Conservation (phyloP, 2,888 invertebrate species). For the Torymus texanus region DNA sequence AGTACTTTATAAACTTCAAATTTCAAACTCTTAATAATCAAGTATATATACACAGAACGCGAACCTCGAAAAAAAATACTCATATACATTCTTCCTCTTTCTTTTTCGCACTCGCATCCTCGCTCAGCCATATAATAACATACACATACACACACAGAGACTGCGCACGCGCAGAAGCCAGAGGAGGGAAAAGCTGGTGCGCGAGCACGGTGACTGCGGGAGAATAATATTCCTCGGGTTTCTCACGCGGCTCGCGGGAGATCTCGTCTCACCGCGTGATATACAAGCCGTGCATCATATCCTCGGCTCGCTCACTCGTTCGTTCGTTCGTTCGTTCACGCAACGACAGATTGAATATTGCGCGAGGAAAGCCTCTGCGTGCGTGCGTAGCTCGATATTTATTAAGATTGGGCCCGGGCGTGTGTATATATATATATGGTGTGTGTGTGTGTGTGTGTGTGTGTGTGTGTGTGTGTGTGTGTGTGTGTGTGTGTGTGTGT, state of each 20-base stretch:
- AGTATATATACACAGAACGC: too few species aligned
- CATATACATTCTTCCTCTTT: too few species aligned
- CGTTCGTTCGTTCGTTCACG: slow-evolving; percentile 41
- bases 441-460: too few species aligned
- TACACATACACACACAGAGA: too few species aligned
- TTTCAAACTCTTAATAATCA: too few species aligned
- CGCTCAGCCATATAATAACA: too few species aligned
- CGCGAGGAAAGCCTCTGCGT: slow-evolving; percentile 20
- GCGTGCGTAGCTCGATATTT: slow-evolving; percentile 52
- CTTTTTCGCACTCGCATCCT: too few species aligned
- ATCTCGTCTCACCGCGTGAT: slow-evolving; percentile 26
- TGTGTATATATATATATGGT: too few species aligned
- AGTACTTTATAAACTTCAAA: too few species aligned
- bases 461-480: too few species aligned
- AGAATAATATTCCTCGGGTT: slow-evolving; percentile 15
- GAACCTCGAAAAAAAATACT: too few species aligned
- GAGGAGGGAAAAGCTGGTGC: not conserved
- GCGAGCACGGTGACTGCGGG: not conserved
- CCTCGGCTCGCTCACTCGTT: slow-evolving; percentile 4
- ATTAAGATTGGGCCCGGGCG: slow-evolving; percentile 61
- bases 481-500: too few species aligned
- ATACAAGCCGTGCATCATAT: slow-evolving; percentile 41
- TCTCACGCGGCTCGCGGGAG: slow-evolving; percentile 20
- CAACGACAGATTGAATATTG: slow-evolving; percentile 52
- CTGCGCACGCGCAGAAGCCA: not conserved